Evolutionary conservation across 1,140 invertebrate genomes (phyloP).

Genomic region (Pseudomyrmex cubaensis): DNA sequence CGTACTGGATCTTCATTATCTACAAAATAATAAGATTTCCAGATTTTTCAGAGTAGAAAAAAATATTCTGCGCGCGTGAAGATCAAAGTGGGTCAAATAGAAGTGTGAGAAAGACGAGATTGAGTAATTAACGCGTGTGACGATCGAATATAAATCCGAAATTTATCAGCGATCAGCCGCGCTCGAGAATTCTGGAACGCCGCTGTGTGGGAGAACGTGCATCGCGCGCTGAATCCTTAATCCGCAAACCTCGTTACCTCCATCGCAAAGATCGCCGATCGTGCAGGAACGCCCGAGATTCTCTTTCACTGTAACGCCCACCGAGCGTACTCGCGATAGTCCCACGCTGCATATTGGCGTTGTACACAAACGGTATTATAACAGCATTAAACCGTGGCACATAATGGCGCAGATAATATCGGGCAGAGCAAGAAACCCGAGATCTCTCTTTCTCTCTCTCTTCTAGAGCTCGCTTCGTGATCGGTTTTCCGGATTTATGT

Average conservation of each 20-base stretch:
- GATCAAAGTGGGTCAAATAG: not conserved
- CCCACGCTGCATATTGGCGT: constrained; percentile 32
- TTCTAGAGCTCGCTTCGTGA: not conserved
- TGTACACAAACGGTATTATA: constrained; percentile 25
- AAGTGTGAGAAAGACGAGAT: no score
- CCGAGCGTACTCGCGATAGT: constrained; percentile 20
- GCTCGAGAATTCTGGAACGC: not conserved
- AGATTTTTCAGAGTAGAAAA: no score
- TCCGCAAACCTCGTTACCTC: not conserved
- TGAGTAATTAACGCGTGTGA: not conserved
- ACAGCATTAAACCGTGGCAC: constrained; percentile 24
- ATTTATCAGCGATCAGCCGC: not conserved
- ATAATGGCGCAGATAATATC: constrained; percentile 68
- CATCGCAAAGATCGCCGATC: constrained; percentile 3
- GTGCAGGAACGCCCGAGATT: constrained; percentile 40
- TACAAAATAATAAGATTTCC: no score
- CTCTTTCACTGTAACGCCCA: constrained; percentile 46
- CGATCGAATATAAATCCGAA: not conserved
- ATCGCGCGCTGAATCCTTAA: not conserved
- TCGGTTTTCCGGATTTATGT: constrained; percentile 34
- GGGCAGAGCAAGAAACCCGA: constrained; percentile 40
- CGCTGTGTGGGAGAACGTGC: not conserved
- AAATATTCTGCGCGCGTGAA: not conserved
- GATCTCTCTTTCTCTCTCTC: not conserved
- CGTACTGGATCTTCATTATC: no score